A percentile compares a stretch with the other conserved stretches of the same genome.
Evolutionary conservation across 1,140 invertebrate genomes (phyloP).

Genomic region (Spodoptera litura): DNA sequence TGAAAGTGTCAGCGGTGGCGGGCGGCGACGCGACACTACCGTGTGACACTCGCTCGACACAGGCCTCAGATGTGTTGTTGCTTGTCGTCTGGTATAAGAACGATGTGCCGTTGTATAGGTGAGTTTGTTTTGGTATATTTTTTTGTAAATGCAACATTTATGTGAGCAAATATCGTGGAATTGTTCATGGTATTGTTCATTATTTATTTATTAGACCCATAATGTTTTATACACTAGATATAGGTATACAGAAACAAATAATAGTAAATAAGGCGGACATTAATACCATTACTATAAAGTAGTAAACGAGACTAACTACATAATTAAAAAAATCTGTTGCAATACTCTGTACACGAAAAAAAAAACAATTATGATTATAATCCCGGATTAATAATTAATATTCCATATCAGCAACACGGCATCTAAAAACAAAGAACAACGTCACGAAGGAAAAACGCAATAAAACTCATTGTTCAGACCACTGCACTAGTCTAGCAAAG

Average conservation of each 20-base stretch:
- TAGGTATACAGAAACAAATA: too few relatives aligned
- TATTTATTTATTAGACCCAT: too few relatives aligned
- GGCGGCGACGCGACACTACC: conserved; percentile 86
- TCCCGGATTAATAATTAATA: too few relatives aligned
- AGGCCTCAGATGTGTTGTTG: conserved; percentile 85
- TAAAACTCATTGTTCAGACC: not conserved
- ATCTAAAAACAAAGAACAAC: not conserved
- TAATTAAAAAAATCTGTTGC: not conserved
- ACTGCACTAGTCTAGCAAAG: not conserved
- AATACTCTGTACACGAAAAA: too few relatives aligned
- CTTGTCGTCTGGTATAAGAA: conserved; percentile 88
- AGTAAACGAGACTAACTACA: too few relatives aligned
- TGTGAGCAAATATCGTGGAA: too few relatives aligned
- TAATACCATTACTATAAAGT: too few relatives aligned
- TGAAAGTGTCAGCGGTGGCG: conserved; percentile 79
- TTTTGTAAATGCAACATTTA: too few relatives aligned
- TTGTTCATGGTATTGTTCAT: too few relatives aligned
- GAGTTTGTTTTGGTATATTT: conserved; percentile 29
- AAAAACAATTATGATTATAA: too few relatives aligned
- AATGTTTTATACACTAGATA: too few relatives aligned
- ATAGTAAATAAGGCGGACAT: too few relatives aligned
- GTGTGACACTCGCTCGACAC: conserved; percentile 86
- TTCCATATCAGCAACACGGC: not conserved
- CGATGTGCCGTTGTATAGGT: conserved; percentile 88
- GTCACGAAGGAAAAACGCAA: not conserved